A percentile compares a stretch with the other conserved stretches of the same genome.
phyloP scores from a whole-genome alignment of 2,797 vertebrate genomes.

The Hylomyscus alleni region DNA sequence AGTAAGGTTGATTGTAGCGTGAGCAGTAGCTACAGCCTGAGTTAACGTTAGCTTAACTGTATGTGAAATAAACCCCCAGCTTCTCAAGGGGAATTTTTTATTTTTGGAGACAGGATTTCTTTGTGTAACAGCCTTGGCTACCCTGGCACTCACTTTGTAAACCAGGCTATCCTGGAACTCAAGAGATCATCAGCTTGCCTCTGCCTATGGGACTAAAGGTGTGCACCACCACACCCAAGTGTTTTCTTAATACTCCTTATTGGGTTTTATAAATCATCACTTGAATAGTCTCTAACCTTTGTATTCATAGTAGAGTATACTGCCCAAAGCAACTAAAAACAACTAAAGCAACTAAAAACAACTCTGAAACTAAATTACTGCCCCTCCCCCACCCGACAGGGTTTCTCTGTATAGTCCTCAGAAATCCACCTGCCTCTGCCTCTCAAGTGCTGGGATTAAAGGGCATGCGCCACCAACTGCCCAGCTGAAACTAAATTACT shows the following conservation, averaged over 20 bases:
- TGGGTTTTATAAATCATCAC: neutral
- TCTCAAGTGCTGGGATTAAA: no score
- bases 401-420: no score
- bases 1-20: neutral
- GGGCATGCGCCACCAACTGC: no score
- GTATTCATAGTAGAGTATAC: neutral
- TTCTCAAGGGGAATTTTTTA: neutral
- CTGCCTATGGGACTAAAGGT: neutral
- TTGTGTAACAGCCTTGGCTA: neutral
- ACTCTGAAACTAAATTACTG: neutral
- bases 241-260: neutral
- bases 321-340: neutral
- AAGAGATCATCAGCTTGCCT: neutral
- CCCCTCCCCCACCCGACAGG: no score
- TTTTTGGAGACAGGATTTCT: neutral
- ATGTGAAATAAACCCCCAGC: constrained; percentile 4
- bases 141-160: neutral
- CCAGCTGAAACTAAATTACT: neutral
- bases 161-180: neutral
- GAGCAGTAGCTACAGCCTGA: neutral
- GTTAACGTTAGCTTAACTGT: neutral
- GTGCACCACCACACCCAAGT: neutral
- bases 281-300: constrained; percentile 14
- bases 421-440: no score
- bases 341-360: neutral